Conservation (phyloP, 2,888 invertebrate species). For the Thelaira solivaga region DNA sequence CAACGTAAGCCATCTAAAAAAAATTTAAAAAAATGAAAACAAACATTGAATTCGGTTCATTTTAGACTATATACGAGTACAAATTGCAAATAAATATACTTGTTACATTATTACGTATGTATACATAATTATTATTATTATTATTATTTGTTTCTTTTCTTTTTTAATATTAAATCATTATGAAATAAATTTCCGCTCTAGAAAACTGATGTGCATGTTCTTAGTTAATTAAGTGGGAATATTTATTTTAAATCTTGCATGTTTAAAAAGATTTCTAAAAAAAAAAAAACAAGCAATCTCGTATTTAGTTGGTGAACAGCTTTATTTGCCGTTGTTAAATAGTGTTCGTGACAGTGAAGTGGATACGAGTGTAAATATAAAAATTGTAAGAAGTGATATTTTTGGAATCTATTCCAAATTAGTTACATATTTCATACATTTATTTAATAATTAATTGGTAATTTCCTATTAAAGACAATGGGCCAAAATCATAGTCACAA, state of each 20-base stretch:
- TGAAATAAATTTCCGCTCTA: slow-evolving; percentile 64
- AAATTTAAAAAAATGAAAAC: slow-evolving; percentile 1
- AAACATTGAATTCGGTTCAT: slow-evolving; percentile 12
- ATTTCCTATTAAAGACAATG: no score
- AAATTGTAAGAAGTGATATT: no score
- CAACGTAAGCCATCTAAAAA: slow-evolving; percentile 72
- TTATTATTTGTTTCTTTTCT: background rate
- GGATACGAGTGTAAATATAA: no score
- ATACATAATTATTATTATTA: background rate
- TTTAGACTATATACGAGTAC: background rate
- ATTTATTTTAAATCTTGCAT: slow-evolving; percentile 4
- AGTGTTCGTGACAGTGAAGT: no score
- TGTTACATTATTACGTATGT: no score
- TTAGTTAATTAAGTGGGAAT: background rate
- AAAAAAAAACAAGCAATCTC: background rate
- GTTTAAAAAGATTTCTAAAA: background rate
- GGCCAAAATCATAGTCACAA: no score
- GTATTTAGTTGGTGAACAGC: no score
- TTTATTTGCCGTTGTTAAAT: no score
- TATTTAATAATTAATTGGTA: no score
- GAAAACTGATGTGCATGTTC: slow-evolving; percentile 17
- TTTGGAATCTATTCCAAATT: no score
- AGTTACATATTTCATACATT: no score
- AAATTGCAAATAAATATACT: background rate
- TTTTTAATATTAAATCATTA: background rate